phyloP scores from a whole-genome alignment of 2,888 invertebrate genomes.

The Lochmaea capreae region DNA sequence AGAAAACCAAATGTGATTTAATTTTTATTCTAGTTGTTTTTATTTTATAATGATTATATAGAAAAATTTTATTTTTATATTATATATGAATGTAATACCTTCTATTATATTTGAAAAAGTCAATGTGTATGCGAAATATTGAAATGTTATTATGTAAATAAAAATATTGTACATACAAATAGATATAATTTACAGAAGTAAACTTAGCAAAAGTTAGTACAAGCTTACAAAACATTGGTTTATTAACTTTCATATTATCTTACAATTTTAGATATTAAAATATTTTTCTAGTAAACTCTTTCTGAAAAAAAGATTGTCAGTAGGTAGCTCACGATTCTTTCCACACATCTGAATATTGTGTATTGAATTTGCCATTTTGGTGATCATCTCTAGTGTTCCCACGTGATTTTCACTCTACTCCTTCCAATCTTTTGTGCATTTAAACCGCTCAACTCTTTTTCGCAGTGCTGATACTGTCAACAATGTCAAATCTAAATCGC shows the following conservation, averaged over 20 bases:
- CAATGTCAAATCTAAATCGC: too few species aligned
- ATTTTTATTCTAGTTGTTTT: constrained; percentile 37
- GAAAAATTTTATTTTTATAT: constrained; percentile 44
- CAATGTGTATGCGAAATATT: constrained; percentile 7
- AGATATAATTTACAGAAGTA: neutral
- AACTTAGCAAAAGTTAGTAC: neutral
- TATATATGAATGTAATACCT: constrained; percentile 36
- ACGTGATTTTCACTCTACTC: too few species aligned
- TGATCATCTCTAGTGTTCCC: too few species aligned
- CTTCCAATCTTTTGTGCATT: too few species aligned
- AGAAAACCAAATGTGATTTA: constrained; percentile 42
- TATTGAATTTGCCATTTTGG: too few species aligned
- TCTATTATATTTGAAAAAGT: constrained; percentile 1
- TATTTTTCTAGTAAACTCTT: too few species aligned
- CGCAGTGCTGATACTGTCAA: too few species aligned
- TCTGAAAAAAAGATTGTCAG: too few species aligned
- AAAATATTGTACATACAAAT: neutral
- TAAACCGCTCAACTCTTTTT: too few species aligned
- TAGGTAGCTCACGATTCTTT: too few species aligned
- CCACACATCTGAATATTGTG: too few species aligned
- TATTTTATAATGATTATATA: constrained; percentile 40
- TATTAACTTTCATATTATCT: neutral
- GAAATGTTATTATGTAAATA: neutral
- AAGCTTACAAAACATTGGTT: neutral
- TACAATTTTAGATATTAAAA: neutral